phyloP scores from a whole-genome alignment of 64 coral and sea anemone genomes.

The Dendronephthya gigantea region DNA sequence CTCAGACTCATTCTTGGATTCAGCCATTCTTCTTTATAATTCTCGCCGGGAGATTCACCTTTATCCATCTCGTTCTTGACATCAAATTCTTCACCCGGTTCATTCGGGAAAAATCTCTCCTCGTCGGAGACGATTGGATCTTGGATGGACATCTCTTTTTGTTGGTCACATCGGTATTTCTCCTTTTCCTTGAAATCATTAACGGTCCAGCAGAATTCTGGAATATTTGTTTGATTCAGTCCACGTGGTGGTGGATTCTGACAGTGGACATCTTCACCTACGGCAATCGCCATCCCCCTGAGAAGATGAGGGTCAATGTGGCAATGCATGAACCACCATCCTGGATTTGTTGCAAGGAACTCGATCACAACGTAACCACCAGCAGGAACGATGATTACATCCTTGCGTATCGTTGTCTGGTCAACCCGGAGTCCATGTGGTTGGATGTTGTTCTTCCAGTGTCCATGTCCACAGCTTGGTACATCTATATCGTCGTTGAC shows the following conservation, averaged over 20 bases:
- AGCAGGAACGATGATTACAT: background rate
- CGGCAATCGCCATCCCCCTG: background rate
- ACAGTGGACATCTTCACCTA: background rate
- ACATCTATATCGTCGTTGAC: background rate
- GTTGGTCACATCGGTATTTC: too few species aligned
- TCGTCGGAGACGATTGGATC: too few species aligned
- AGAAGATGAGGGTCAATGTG: background rate
- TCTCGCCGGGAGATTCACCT: too few species aligned
- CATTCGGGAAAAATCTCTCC: too few species aligned
- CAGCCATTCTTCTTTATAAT: too few species aligned
- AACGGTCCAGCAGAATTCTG: too few species aligned
- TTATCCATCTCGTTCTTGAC: too few species aligned
- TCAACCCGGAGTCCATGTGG: background rate
- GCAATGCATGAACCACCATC: background rate
- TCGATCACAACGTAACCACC: background rate
- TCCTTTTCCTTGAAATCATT: too few species aligned
- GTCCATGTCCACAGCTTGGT: background rate
- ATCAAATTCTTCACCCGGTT: too few species aligned
- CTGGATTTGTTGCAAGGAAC: background rate
- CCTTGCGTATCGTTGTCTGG: background rate
- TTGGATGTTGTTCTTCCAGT: background rate
- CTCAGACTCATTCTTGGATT: too few species aligned
- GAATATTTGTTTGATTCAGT: too few species aligned
- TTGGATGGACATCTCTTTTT: too few species aligned
- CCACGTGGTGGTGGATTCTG: background rate